Base-by-base conservation (phyloP, 2,888 invertebrate species). In the Spisula subtruncata region DNA sequence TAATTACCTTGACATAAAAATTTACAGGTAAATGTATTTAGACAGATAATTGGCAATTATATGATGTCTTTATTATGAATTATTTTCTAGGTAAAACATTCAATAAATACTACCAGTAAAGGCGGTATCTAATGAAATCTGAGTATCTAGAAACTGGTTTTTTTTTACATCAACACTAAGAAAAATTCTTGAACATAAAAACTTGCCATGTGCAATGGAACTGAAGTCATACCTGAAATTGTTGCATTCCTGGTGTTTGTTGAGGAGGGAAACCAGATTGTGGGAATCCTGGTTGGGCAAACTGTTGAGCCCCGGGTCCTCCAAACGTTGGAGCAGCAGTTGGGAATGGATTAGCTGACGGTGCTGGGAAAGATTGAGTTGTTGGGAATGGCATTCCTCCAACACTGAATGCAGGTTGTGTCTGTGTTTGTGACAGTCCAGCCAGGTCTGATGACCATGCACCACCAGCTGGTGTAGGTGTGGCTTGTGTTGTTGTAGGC, bases 311-410 rank as follows among this genome's bases (percentile, higher is more conserved):
- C 8, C 32, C 32, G 5, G 2, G 29, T 41, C 89, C 89, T 41
- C 89, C 89, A 81, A 89, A 86, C 60, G 88, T 82, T 29, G 82
- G 86, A 41, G 80, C 56, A 16, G n/a, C 41, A 25, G 54, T 16
- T 48, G 60, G 81, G 71, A 83, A 80, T 18, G 83, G 56, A 79
- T 84, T 83, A 10, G 8, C 51, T 32, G 54, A 4, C 6, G 54
- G 32, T 29, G 54, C 41, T 81, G 86, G 79, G 29, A 51, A 56
- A 20, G 75, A 56, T 54, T 88, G 89, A 14, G 35, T 79, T 35
- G 90, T 41, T 20, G 86, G 41, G 79, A 90, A 90, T 80, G 90
- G 60, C 60, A 81, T 32, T 29, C 90, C 90, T n/a, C 89, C 91
- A 29, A 91, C 51, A 66, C 87, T 80, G 75, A 88, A 88, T 83